phyloP scores from a whole-genome alignment of 1,140 invertebrate species.

The Xylocopa sonorina region DNA sequence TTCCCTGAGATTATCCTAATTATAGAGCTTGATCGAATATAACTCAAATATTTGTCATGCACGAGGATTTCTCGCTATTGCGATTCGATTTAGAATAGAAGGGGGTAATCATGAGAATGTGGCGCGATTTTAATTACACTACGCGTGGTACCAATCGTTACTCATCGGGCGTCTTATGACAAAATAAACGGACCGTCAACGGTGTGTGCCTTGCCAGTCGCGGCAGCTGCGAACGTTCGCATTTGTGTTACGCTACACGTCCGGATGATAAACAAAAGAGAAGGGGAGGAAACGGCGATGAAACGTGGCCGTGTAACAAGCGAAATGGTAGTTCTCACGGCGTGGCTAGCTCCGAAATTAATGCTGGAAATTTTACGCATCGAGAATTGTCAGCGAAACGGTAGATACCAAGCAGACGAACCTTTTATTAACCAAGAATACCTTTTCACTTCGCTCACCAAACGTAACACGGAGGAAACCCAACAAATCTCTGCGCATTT shows the following conservation, averaged over 20 bases:
- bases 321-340: not conserved
- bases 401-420: too few species aligned
- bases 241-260: conserved; percentile 13
- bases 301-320: not conserved
- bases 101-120: not conserved
- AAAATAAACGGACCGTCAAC: conserved; percentile 42
- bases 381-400: too few species aligned
- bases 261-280: conserved; percentile 8
- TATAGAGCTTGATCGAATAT: not conserved
- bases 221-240: conserved; percentile 37
- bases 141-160: not conserved
- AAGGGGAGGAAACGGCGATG: not conserved
- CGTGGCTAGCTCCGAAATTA: not conserved
- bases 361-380: not conserved
- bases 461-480: too few species aligned
- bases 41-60: too few species aligned
- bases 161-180: not conserved
- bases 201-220: conserved; percentile 10
- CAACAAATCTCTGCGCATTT: too few species aligned
- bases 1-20: not conserved
- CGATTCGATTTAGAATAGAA: not conserved
- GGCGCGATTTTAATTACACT: not conserved
- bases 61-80: not conserved
- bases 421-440: too few species aligned
- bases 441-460: too few species aligned